A percentile compares a stretch with the other conserved stretches of the same genome.
phyloP scores from a whole-genome alignment of 2,888 invertebrate species.

The Drosophila mayaguana region DNA sequence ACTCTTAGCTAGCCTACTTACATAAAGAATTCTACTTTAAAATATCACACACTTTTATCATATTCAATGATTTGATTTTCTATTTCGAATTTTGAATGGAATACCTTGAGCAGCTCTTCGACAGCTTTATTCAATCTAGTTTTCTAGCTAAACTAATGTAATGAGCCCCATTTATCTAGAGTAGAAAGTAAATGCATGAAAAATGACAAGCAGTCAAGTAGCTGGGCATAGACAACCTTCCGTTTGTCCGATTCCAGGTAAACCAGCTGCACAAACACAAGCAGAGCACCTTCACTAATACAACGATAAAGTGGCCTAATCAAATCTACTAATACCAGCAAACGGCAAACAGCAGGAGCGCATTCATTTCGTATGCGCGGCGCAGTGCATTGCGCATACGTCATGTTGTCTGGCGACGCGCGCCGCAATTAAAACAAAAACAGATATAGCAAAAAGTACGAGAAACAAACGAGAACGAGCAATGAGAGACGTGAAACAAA shows the following conservation, averaged over 20 bases:
- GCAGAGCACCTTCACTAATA: slow-evolving; percentile 3
- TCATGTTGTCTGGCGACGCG: slow-evolving; percentile 64
- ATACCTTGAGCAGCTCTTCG: not conserved
- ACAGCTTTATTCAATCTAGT: too few species aligned
- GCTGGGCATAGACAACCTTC: not conserved
- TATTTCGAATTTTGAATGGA: not conserved
- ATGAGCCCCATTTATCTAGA: slow-evolving; percentile 4
- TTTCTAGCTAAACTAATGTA: not conserved
- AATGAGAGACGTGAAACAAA: slow-evolving; percentile 35
- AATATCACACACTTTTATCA: not conserved
- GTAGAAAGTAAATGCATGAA: slow-evolving; percentile 16
- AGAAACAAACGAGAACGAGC: slow-evolving; percentile 20
- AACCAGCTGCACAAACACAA: slow-evolving; percentile 26
- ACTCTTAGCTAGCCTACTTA: too few species aligned
- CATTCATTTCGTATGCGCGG: slow-evolving; percentile 63
- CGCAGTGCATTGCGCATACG: slow-evolving; percentile 67
- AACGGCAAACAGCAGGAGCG: slow-evolving; percentile 8
- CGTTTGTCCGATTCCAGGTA: slow-evolving; percentile 33
- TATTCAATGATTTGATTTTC: not conserved
- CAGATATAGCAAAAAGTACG: slow-evolving; percentile 4
- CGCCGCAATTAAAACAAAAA: slow-evolving; percentile 42
- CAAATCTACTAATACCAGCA: not conserved
- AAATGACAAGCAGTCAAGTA: slow-evolving; percentile 4
- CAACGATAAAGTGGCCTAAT: not conserved
- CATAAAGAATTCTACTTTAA: not conserved